Percentiles rank a stretch among this genome's conserved stretches.
Evolutionary conservation across 2,113 vertebrate species (phyloP).

Genomic region (Indicator indicator): DNA sequence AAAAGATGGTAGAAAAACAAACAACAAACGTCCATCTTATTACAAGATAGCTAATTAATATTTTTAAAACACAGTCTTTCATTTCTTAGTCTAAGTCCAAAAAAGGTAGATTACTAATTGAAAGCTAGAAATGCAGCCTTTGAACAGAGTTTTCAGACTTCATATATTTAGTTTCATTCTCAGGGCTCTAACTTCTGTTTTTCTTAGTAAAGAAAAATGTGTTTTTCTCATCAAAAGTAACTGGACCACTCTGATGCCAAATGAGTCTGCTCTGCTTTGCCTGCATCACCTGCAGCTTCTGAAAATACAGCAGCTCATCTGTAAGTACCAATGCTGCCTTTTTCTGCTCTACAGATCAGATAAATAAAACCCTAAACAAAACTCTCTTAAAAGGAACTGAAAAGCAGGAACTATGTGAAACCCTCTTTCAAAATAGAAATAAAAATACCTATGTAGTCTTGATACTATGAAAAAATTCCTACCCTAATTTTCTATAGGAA

Average conservation of each 20-base stretch:
- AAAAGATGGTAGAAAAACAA: not conserved
- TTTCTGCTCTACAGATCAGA: not conserved
- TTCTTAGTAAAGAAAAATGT: not conserved
- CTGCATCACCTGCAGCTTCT: not conserved
- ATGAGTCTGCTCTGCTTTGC: not conserved
- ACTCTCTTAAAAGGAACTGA: not conserved
- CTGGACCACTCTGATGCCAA: not conserved
- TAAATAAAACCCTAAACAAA: not conserved
- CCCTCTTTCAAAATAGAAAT: not conserved
- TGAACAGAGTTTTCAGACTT: not conserved
- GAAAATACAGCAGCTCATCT: not conserved
- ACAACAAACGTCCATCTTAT: not conserved
- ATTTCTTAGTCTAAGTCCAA: not conserved
- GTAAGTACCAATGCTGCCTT: not conserved
- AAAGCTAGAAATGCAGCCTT: not conserved
- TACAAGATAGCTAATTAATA: not conserved
- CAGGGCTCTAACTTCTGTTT: not conserved
- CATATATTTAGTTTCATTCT: not conserved
- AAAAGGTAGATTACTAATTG: not conserved
- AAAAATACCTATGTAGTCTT: not conserved
- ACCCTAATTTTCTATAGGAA: rapidly evolving
- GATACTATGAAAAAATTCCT: not conserved
- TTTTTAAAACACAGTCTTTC: not conserved
- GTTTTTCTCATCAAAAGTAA: not conserved
- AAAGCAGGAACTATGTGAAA: not conserved